A percentile compares a stretch with the other conserved stretches of the same genome.
Evolutionary conservation across 2,113 vertebrate species (phyloP).

Genomic region (Condylura cristata): DNA sequence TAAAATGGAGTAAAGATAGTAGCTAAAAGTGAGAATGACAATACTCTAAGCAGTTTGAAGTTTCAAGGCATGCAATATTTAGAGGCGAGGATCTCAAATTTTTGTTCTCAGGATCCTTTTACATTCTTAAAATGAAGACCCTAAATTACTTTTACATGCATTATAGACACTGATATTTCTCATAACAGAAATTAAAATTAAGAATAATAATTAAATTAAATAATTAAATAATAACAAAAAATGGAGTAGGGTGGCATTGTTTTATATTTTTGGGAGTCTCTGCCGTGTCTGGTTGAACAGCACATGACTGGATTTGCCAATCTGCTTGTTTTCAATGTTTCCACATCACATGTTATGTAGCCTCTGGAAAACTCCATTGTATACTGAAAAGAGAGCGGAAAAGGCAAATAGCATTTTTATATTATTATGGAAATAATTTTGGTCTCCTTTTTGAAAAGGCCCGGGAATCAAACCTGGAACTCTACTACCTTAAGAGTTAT

Average conservation of each 20-base stretch:
- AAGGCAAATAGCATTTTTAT: not conserved
- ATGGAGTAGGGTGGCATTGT: not conserved
- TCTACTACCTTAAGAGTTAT: not conserved
- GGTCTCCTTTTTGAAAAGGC: not conserved
- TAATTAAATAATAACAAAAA: too few species aligned
- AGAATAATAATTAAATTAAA: too few species aligned
- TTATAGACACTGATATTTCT: not conserved
- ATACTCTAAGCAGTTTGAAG: not conserved
- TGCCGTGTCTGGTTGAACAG: not conserved
- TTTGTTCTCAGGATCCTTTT: not conserved
- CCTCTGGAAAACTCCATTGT: not conserved
- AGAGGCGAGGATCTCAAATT: conserved; percentile 12
- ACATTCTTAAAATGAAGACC: not conserved
- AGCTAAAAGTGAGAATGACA: not conserved
- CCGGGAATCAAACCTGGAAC: not conserved
- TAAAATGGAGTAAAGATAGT: not conserved
- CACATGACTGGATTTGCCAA: conserved; percentile 15
- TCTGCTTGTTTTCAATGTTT: conserved; percentile 37
- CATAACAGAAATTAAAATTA: conserved; percentile 3
- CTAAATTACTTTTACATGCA: not conserved
- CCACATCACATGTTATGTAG: not conserved
- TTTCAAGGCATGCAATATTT: not conserved
- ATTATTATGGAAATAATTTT: not conserved
- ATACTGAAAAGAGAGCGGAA: not conserved
- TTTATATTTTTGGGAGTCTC: conserved; percentile 28